Evolutionary conservation across 2,888 invertebrate species (phyloP), one percentile per base, ranked within the genome.

Genomic region (Furcula furcula): DNA sequence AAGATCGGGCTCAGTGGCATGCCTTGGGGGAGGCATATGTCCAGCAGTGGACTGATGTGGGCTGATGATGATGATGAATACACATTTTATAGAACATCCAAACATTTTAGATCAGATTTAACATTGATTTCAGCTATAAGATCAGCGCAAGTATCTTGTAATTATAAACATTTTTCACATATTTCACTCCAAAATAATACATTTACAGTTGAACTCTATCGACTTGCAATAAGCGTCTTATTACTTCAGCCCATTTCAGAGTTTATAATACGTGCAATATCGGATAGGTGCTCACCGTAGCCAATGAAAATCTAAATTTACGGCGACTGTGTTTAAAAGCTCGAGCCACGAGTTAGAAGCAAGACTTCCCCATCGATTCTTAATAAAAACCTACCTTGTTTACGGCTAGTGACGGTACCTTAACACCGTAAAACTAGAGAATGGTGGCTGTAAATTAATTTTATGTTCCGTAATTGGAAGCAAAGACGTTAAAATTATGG

Each of bases 371-470:
- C 11, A 23, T 23, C 23, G 23, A 23, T 23, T 23, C 23, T 13
- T 23, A 12, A 23, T 23, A 23, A 23, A 43, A 45, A 42, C 10
- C 29, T 26, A n/a, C 30, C 28, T 31, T 36, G 34, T 37, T 42
- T 23, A 23, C 7, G 7, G 39, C 11, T n/a, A 25, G 28, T 38
- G 32, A 39, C 46, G 39, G 41, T 26, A 29, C 13, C 23, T 12
- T 23, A 12, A 29, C 36, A 34, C 23, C 29, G 14, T 20, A 12
- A 12, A 23, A 12, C 12, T 28, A 28, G 37, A 29, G 33, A 36
- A 44, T 34, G 39, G 26, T 34, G 19, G 16, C 22, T 15, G 21
- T 54, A 41, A 49, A 51, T 45, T 31, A 40, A 31, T 38, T 44
- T 36, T 34, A 37, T 36, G 34, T 10, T 40, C 29, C 30, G 15